A percentile compares a stretch with the other conserved stretches of the same genome.
These are phyloP conservation scores for Petrolisthes manimaculis DNA, from an alignment of 2,888 invertebrate species.

Conservation along the genomic window DNA sequence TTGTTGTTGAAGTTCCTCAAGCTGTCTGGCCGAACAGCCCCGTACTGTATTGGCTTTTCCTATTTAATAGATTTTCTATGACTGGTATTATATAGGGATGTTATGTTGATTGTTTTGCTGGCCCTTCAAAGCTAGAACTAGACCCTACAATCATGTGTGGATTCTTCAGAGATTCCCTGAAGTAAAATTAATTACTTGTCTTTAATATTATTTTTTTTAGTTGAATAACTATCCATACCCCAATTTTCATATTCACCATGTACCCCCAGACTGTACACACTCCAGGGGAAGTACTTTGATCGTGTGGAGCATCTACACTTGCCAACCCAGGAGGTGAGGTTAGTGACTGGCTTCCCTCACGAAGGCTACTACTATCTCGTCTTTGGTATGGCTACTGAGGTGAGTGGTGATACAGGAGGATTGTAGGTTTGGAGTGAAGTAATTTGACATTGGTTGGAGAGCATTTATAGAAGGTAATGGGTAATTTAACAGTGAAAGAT, in stretches of 20 bases:
- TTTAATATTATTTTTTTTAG: neutral
- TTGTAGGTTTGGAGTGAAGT: neutral
- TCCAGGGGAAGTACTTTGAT: slow-evolving; percentile 44
- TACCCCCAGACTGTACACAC: slow-evolving; percentile 25
- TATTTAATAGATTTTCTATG: too few species aligned
- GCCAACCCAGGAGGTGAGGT: slow-evolving; percentile 23
- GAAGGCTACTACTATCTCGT: slow-evolving; percentile 31
- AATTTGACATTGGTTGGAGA: too few species aligned
- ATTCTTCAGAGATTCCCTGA: too few species aligned
- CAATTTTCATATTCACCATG: neutral
- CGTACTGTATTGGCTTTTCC: too few species aligned
- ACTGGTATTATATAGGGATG: too few species aligned
- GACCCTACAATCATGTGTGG: too few species aligned
- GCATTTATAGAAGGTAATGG: too few species aligned
- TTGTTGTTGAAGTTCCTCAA: too few species aligned
- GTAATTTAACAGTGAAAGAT: too few species aligned
- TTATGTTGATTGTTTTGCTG: too few species aligned
- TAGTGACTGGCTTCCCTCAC: slow-evolving; percentile 39
- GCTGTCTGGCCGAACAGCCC: too few species aligned
- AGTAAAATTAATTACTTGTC: neutral
- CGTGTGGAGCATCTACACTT: slow-evolving; percentile 31
- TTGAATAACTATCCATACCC: neutral
- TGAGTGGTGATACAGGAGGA: neutral
- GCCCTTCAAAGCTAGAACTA: too few species aligned
- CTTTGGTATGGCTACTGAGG: slow-evolving; percentile 31